Evolutionary conservation across 2,113 vertebrate species (phyloP).

Genomic region (Grantiella picta): DNA sequence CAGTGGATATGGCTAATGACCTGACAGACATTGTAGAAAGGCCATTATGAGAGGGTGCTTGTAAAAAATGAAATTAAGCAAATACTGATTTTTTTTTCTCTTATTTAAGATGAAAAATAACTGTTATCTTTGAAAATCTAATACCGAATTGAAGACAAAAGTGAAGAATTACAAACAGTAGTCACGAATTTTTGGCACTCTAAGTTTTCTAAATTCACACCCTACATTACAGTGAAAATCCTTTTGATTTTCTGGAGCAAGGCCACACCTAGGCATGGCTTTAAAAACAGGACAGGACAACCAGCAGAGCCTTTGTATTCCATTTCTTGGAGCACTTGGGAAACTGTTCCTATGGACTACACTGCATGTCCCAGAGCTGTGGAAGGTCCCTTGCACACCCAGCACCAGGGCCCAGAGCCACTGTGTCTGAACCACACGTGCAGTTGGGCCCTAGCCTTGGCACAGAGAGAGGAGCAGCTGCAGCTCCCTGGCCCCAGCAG

Average conservation of each 20-base stretch:
- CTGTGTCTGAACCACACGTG: background rate
- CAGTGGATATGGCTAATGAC: background rate
- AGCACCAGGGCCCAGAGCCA: background rate
- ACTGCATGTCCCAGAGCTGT: background rate
- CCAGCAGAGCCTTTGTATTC: background rate
- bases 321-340: background rate
- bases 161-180: background rate
- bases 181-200: background rate
- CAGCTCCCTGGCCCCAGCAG: background rate
- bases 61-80: background rate
- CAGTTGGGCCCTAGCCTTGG: background rate
- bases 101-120: background rate
- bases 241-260: background rate
- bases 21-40: background rate
- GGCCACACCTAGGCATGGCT: background rate
- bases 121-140: background rate
- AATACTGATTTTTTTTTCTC: background rate
- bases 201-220: background rate
- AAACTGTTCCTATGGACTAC: background rate
- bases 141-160: background rate
- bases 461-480: background rate
- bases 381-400: rapidly evolving
- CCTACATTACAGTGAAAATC: background rate
- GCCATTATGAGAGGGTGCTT: background rate
- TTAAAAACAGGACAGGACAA: background rate